phyloP scores from a whole-genome alignment of 2,113 vertebrate genomes.

The Prietella phreatophila region DNA sequence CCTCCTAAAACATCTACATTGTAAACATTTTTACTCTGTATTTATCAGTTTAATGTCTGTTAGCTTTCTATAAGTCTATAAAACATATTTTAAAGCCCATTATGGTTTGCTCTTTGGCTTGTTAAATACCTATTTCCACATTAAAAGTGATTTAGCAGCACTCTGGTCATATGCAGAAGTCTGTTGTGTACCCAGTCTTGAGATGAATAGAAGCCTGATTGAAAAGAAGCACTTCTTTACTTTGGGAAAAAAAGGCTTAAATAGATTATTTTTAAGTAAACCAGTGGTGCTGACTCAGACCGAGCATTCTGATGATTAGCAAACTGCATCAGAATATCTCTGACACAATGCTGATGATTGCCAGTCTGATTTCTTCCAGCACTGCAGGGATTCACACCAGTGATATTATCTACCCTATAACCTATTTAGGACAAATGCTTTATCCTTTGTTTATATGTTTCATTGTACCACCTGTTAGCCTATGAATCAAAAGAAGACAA shows the following conservation, averaged over 20 bases:
- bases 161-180: background rate
- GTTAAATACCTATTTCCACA: constrained; percentile 29
- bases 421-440: constrained; percentile 38
- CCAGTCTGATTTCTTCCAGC: background rate
- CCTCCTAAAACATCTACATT: background rate
- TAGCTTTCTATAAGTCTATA: background rate
- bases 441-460: constrained; percentile 33
- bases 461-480: constrained; percentile 24
- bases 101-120: constrained; percentile 15
- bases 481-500: constrained; percentile 30
- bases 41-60: constrained; percentile 15
- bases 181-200: constrained; percentile 1
- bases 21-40: constrained; percentile 8
- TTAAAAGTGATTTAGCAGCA: constrained; percentile 29
- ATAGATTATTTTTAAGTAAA: background rate
- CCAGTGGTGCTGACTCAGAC: background rate
- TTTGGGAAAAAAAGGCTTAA: background rate
- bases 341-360: background rate
- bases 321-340: background rate
- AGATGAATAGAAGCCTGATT: background rate
- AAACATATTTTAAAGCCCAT: constrained; percentile 18
- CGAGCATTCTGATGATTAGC: background rate
- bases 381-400: constrained; percentile 13
- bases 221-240: background rate
- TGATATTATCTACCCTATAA: background rate